Percentiles rank a stretch among this genome's conserved stretches.
phyloP scores from a whole-genome alignment of 2,888 invertebrate genomes.

The Lutraria lutraria region DNA sequence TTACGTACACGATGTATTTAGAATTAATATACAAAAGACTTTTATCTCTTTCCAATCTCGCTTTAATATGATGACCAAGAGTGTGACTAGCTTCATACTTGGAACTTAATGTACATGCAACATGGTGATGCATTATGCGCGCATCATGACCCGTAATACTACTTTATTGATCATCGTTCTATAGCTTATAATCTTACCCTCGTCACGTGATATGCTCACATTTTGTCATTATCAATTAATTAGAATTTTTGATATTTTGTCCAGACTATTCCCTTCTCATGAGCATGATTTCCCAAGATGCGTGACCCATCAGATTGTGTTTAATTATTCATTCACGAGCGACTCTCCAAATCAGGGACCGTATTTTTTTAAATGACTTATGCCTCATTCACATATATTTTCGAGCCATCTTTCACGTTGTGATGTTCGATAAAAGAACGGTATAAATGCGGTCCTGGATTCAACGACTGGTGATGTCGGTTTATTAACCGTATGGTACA shows the following conservation, averaged over 20 bases:
- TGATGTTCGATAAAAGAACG: neutral
- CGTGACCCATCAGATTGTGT: neutral
- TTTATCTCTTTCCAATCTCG: too few relatives aligned
- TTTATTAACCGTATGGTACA: neutral
- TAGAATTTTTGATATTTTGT: neutral
- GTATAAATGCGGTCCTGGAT: neutral
- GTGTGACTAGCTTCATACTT: too few relatives aligned
- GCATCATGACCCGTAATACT: neutral
- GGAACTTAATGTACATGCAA: neutral
- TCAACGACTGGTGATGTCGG: neutral
- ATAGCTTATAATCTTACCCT: too few relatives aligned
- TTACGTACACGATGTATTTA: too few relatives aligned
- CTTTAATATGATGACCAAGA: neutral
- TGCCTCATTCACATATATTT: neutral
- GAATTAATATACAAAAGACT: too few relatives aligned
- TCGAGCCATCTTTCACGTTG: neutral
- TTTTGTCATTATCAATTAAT: neutral
- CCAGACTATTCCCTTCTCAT: neutral
- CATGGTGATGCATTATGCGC: neutral
- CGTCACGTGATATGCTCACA: too few relatives aligned
- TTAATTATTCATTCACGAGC: slow-evolving; percentile 1
- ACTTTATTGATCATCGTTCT: too few relatives aligned
- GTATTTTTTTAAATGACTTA: neutral
- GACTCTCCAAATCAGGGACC: neutral
- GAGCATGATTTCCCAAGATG: slow-evolving; percentile 18